Evolutionary conservation across 2,113 vertebrate species (phyloP).

Genomic region (Aptenodytes forsteri): DNA sequence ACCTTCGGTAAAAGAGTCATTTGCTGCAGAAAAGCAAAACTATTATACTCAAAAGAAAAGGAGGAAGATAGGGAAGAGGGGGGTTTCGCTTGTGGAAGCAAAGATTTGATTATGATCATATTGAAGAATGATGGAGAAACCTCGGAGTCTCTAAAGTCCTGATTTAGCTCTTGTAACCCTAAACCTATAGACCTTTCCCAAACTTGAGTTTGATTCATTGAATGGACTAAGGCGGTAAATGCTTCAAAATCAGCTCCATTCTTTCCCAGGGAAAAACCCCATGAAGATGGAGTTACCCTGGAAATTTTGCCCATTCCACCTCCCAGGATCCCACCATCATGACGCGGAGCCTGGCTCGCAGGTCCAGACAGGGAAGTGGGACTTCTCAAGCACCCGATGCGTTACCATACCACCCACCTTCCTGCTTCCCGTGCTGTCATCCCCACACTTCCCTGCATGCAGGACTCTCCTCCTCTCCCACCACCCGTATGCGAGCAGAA

Average conservation of each 20-base stretch:
- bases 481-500: not conserved
- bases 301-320: not conserved
- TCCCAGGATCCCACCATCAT: not conserved
- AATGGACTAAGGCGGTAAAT: not conserved
- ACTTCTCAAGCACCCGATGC: fast-evolving
- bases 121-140: not conserved
- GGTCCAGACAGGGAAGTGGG: not conserved
- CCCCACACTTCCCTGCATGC: fast-evolving
- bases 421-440: fast-evolving
- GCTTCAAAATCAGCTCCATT: not conserved
- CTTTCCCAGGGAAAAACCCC: not conserved
- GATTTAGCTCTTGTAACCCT: not conserved
- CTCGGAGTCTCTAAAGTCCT: not conserved
- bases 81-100: not conserved
- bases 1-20: not conserved
- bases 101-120: not conserved
- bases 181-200: not conserved
- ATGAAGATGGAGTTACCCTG: not conserved
- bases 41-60: not conserved
- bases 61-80: not conserved
- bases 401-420: fast-evolving
- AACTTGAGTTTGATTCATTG: not conserved
- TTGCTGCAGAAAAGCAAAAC: not conserved
- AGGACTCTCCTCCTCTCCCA: not conserved
- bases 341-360: fast-evolving